Conservation (phyloP, 2,797 vertebrate genomes). For the Orientallactaga sibirica region DNA sequence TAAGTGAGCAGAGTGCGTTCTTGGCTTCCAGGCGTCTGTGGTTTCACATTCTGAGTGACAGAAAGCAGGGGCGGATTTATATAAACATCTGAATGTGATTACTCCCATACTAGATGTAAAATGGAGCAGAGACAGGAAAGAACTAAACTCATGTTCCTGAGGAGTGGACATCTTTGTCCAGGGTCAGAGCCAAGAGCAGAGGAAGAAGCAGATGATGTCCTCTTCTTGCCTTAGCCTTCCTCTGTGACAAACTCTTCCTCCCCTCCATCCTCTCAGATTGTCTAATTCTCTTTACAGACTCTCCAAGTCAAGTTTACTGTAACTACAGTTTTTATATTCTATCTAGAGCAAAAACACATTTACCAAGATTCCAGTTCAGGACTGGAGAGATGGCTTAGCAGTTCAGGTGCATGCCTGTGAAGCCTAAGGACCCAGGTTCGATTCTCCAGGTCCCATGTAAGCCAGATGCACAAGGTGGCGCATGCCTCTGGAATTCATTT, state of each 20-base stretch:
- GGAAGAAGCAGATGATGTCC: not conserved
- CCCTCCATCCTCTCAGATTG: slow-evolving; percentile 21
- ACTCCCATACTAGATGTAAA: not conserved
- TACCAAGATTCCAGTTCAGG: not conserved
- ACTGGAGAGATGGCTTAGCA: too few species aligned
- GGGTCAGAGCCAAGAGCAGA: slow-evolving; percentile 2
- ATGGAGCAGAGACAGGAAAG: not conserved
- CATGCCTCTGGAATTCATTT: too few species aligned
- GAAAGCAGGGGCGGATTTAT: not conserved
- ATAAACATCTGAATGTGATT: slow-evolving; percentile 29
- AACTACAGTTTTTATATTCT: not conserved
- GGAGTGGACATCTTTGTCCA: not conserved
- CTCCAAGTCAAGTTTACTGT: slow-evolving; percentile 1
- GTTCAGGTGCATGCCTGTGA: too few species aligned
- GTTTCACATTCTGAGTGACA: not conserved
- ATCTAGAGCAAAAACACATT: not conserved
- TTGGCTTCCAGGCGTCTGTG: not conserved
- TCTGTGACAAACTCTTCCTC: slow-evolving; percentile 2
- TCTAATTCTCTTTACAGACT: not conserved
- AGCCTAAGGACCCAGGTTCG: too few species aligned
- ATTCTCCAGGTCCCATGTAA: too few species aligned
- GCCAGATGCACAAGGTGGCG: too few species aligned
- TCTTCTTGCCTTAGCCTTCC: not conserved
- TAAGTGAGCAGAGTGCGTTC: not conserved
- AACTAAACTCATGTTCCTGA: not conserved